Conservation (phyloP, 2,888 invertebrate genomes). For the Volucella inflata region DNA sequence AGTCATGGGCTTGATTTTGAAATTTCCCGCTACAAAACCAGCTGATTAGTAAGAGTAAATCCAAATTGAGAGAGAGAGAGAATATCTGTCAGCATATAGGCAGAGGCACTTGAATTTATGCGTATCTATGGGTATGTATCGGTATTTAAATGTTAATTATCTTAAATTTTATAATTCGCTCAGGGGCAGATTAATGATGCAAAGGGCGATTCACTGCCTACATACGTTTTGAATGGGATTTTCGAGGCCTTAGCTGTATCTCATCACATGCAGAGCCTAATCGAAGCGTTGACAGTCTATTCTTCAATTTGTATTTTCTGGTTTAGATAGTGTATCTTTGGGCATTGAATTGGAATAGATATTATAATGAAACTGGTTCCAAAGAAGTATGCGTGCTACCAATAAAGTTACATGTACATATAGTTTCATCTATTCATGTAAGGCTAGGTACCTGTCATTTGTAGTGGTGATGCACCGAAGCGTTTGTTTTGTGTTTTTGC, state of each 20-base stretch:
- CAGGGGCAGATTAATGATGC: constrained; percentile 39
- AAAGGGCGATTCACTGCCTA: constrained; percentile 9
- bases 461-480: constrained; percentile 54
- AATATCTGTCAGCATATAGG: not conserved
- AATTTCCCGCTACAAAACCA: constrained; percentile 66
- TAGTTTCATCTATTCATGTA: not conserved
- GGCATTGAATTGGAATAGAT: constrained; percentile 1
- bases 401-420: constrained; percentile 33
- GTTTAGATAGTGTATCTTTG: not conserved
- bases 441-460: not conserved
- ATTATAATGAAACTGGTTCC: constrained; percentile 19
- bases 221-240: not conserved
- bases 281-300: not conserved
- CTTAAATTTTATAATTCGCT: constrained; percentile 43
- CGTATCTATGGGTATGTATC: not conserved
- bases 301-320: constrained; percentile 1
- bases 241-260: not conserved
- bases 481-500: constrained; percentile 12
- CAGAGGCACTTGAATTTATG: not conserved
- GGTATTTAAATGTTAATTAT: constrained; percentile 25
- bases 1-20: not conserved
- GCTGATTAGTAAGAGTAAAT: constrained; percentile 48
- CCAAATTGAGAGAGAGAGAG: constrained; percentile 6
- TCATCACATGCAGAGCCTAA: not conserved
- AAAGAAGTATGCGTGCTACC: constrained; percentile 14